These are phyloP conservation scores for Sesamia inferens DNA, from an alignment of 2,888 invertebrate genomes.

Conservation along the genomic window DNA sequence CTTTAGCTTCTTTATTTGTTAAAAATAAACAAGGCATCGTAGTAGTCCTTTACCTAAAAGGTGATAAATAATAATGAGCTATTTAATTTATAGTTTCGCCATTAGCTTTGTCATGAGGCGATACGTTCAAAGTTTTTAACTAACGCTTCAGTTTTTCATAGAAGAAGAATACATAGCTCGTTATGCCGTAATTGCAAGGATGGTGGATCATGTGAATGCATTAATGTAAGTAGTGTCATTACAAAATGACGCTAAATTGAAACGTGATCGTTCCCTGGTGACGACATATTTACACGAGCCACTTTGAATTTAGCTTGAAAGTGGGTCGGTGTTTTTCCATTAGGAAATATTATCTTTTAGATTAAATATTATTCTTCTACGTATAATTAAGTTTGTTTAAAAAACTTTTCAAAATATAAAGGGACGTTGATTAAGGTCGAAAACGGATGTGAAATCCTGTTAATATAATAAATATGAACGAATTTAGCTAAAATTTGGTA, in stretches of 20 bases:
- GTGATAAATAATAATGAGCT: not conserved
- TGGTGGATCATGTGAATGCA: slow-evolving; percentile 58
- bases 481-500: not conserved
- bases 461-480: not conserved
- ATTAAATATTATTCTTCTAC: not conserved
- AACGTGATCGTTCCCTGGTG: slow-evolving; percentile 60
- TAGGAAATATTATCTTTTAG: not conserved
- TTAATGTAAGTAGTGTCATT: slow-evolving; percentile 65
- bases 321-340: not conserved
- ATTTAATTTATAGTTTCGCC: slow-evolving; percentile 5
- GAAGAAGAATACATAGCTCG: slow-evolving; percentile 17
- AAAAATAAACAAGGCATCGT: not conserved
- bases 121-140: slow-evolving; percentile 13
- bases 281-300: slow-evolving; percentile 19
- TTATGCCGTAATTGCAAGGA: slow-evolving; percentile 47
- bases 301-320: slow-evolving; percentile 13
- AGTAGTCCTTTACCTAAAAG: not conserved
- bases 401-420: not conserved
- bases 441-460: not conserved
- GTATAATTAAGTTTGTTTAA: not conserved
- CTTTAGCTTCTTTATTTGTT: not conserved
- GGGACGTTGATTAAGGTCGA: not conserved
- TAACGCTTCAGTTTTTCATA: slow-evolving; percentile 3
- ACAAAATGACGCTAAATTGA: slow-evolving; percentile 66
- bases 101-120: not conserved